Conservation (phyloP, 2,797 vertebrate species). For the Enteromius anoplus region DNA sequence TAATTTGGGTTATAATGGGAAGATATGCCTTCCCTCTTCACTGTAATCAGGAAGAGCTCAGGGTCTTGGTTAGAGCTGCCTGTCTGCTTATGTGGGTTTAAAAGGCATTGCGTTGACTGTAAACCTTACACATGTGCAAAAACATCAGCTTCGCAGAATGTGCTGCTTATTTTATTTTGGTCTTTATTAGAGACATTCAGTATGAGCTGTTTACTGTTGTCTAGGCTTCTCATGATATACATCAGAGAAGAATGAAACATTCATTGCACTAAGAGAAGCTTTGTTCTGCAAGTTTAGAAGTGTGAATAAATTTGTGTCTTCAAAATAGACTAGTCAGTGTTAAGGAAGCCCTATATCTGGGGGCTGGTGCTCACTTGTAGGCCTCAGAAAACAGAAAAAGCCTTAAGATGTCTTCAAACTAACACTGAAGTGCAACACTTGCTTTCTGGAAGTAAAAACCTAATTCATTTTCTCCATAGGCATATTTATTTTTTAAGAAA, state of each 20-base stretch:
- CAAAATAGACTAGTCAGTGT: not conserved
- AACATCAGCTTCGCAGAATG: conserved; percentile 20
- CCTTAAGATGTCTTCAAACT: not conserved
- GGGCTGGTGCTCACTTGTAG: not conserved
- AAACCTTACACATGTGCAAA: conserved; percentile 5
- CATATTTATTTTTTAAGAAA: not conserved
- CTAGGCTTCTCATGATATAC: not conserved
- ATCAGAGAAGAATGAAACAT: not conserved
- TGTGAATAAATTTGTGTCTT: not conserved
- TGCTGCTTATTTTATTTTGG: conserved; percentile 12
- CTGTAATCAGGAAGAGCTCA: conserved; percentile 22
- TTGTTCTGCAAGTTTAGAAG: not conserved
- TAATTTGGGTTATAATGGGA: conserved; percentile 38
- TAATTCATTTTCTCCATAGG: not conserved
- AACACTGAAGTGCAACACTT: not conserved
- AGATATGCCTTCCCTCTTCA: conserved; percentile 26
- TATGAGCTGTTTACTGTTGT: not conserved
- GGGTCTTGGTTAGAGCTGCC: not conserved
- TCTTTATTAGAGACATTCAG: not conserved
- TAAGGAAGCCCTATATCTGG: not conserved
- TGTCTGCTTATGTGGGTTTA: conserved; percentile 22
- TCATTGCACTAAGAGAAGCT: not conserved
- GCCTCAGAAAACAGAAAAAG: not conserved
- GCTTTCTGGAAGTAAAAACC: not conserved
- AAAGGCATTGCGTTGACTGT: conserved; percentile 17